Evolutionary conservation across 2,797 vertebrate genomes (phyloP).

Genomic region (Tolypeutes matacus): DNA sequence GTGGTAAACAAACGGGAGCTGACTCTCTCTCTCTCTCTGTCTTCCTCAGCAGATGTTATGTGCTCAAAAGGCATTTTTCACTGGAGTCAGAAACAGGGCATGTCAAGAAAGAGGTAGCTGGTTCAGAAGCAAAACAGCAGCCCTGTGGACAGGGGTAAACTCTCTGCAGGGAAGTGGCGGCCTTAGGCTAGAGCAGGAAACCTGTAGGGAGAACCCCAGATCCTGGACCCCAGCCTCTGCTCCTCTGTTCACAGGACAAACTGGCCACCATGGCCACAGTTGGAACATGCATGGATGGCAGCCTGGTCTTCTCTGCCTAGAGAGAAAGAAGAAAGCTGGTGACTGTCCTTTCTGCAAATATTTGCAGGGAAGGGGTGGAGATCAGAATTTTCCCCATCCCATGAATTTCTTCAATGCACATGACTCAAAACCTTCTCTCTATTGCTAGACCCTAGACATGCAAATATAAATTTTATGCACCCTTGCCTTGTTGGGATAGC

Average conservation of each 20-base stretch:
- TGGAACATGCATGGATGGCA: neutral
- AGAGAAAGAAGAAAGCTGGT: neutral
- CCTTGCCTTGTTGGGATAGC: neutral
- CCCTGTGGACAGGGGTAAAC: neutral
- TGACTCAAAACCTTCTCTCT: neutral
- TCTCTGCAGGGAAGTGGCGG: neutral
- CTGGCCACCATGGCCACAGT: neutral
- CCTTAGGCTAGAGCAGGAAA: neutral
- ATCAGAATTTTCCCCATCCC: neutral
- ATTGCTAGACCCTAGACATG: neutral
- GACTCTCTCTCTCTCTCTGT: too few species aligned
- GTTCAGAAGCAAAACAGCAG: neutral
- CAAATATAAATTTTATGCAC: neutral
- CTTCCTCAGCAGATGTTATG: neutral
- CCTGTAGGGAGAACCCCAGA: neutral
- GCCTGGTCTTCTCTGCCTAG: too few species aligned
- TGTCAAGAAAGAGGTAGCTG: neutral
- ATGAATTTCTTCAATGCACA: neutral
- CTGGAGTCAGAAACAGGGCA: neutral
- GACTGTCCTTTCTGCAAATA: neutral
- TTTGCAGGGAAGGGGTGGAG: neutral
- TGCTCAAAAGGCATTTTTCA: neutral
- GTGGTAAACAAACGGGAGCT: neutral
- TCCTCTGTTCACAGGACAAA: neutral
- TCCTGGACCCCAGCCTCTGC: neutral